phyloP scores from a whole-genome alignment of 2,113 vertebrate genomes.

The Felis catus region DNA sequence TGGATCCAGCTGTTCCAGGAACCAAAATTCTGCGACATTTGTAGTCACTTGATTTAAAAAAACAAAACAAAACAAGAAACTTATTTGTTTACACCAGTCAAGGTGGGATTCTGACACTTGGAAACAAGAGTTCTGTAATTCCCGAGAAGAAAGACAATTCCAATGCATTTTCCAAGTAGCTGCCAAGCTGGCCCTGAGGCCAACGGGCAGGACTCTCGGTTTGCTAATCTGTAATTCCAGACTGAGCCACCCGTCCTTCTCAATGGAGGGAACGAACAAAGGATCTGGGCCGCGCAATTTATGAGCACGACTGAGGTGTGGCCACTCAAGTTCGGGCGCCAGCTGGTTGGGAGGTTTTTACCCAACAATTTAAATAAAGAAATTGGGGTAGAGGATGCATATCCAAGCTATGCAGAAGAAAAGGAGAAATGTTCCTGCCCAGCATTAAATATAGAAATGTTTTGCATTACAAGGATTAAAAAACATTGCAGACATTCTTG shows the following conservation, averaged over 20 bases:
- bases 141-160: neutral
- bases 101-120: neutral
- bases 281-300: neutral
- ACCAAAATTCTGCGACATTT: neutral
- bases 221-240: neutral
- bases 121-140: neutral
- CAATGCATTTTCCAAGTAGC: neutral
- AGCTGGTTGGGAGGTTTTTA: neutral
- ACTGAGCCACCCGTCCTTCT: neutral
- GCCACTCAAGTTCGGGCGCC: neutral
- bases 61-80: neutral
- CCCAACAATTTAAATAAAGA: constrained; percentile 21
- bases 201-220: neutral
- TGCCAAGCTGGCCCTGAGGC: neutral
- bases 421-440: neutral
- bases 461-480: constrained; percentile 53
- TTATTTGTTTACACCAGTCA: neutral
- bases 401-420: constrained; percentile 12
- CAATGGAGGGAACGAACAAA: neutral
- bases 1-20: neutral
- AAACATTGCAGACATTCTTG: constrained; percentile 14
- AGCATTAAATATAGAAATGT: constrained; percentile 51
- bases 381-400: neutral
- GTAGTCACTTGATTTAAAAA: neutral
- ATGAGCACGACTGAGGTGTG: neutral